These are phyloP conservation scores for Atrichornis clamosus DNA, from an alignment of 2,113 vertebrate species.

Conservation along the genomic window DNA sequence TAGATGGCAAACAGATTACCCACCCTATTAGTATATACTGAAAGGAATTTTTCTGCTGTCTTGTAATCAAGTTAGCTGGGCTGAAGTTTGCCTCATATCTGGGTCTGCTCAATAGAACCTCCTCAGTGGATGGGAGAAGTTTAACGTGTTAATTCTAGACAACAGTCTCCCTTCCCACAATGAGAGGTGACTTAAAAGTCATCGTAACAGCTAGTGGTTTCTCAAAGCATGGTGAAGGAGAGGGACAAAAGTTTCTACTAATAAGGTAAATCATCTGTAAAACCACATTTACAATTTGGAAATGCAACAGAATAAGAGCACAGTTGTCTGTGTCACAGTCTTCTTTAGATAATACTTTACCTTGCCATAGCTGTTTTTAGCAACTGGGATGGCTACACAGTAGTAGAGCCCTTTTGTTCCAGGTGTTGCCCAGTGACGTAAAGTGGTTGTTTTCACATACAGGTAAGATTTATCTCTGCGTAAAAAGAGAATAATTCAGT, in stretches of 20 bases:
- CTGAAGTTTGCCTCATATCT: background rate
- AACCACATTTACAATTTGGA: background rate
- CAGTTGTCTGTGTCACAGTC: background rate
- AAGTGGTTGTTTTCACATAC: background rate
- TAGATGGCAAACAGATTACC: constrained; percentile 12
- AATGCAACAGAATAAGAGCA: background rate
- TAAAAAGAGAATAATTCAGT: background rate
- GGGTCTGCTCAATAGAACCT: background rate
- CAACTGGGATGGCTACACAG: background rate
- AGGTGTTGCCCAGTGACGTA: background rate
- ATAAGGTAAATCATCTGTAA: background rate
- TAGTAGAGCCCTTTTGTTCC: background rate
- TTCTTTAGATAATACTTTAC: background rate
- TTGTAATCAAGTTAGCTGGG: background rate
- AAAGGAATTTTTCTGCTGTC: background rate
- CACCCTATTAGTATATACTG: background rate
- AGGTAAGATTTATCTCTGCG: background rate
- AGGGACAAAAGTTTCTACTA: background rate
- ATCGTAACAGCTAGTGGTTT: background rate
- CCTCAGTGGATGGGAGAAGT: background rate
- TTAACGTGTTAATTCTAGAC: background rate
- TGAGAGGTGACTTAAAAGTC: background rate
- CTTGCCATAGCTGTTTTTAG: background rate
- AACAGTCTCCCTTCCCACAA: background rate
- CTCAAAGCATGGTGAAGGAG: background rate